Evolutionary conservation across 2,888 invertebrate species (phyloP), one percentile per base, ranked within the genome.

Genomic region (Drosophila prolongata): DNA sequence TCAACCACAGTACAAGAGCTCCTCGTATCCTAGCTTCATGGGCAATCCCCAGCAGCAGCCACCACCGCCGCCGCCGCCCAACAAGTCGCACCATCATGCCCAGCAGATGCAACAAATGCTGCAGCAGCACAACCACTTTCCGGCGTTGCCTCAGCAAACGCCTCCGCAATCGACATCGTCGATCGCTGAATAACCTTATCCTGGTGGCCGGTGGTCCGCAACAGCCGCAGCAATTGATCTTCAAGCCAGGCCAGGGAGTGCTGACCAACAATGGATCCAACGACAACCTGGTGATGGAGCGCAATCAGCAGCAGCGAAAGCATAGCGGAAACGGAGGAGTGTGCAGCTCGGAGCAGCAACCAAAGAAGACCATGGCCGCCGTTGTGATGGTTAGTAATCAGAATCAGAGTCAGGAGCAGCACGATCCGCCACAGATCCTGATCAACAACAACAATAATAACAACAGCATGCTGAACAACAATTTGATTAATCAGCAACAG

Each of bases 131-230:
- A 58, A 79, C 34, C 90, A 90, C 58, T 90, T 90, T 61, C 82
- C 89, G 16, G 76, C 90, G 2, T 60, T 90, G 61, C 90, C 90
- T 16, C 89, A 90, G 24, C 90, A 89, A 52, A 86, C 80, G 42
- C 83, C 88, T 16, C 82, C 84, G 4, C 90, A 89, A 58, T 78
- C 87, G 61, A n/a, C 90, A 91, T 77, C 85, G 91, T 37, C 90
- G 92, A 19, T 92, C 92, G n/a, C 74, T 92, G 1, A 92, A 91
- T 64, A 92, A 92, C 80, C 78, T 92, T 49, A 92, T 91, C 71
- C 84, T 91, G 44, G 90, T 91, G 6, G 77, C 91, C 53, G 87
- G 89, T 38, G 90, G 90, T n/a, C 88, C 90, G 6, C 91, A 91
- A 47, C 91, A 91, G 70, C 84, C 90, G 1, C 91, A 91, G 43